Base-by-base conservation (phyloP, 2,113 vertebrate species). In the Talpa occidentalis region DNA sequence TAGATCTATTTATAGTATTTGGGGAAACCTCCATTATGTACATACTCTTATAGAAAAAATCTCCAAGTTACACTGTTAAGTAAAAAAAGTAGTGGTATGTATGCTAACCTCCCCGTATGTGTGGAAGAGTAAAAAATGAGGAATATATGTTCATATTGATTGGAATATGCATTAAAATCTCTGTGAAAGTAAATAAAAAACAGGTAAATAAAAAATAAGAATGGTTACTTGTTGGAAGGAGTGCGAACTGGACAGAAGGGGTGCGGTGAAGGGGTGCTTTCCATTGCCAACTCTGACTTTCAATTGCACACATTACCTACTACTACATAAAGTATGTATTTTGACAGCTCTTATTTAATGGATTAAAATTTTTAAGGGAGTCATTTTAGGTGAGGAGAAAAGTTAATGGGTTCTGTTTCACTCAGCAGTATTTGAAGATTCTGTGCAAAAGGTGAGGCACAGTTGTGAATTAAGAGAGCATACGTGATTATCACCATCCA, bases 161-260 rank as follows among this genome's bases (percentile, higher is more conserved):
- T 12, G n/a, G 69, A 79, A 67, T 93, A 21, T 44, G 60, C 64
- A 67, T 59, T 85, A 54, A 47, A 54, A 81, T 95, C 30, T 93
- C 49, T 85, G 35, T 62, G 35, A 74, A 81, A 80, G 40, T 35
- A 59, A 80, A 85, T 28, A 42, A 37, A 88, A 69, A 84, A 7
- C 28, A 8, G 67, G 73, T 21, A 42, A 37, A 78, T 60, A 70
- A 10, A 28, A 6, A 60, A 49, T 8, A 42, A 60, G 35, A 40
- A 22, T 81, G 35, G 30, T 49, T 69, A n/a, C 40, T 5, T 47
- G 21, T 59, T 87, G 52, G 35, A 42, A 62, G 30, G 24, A 24
- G 62, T n/a, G 30, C 60, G 16, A 82, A 12, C 8, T 32, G 40
- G 77, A 32, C 19, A 49, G 3, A 56, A 19, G 66, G 32, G 26